These are phyloP conservation scores for Ecliptopera silaceata DNA, from an alignment of 2,888 invertebrate genomes.

Conservation along the genomic window DNA sequence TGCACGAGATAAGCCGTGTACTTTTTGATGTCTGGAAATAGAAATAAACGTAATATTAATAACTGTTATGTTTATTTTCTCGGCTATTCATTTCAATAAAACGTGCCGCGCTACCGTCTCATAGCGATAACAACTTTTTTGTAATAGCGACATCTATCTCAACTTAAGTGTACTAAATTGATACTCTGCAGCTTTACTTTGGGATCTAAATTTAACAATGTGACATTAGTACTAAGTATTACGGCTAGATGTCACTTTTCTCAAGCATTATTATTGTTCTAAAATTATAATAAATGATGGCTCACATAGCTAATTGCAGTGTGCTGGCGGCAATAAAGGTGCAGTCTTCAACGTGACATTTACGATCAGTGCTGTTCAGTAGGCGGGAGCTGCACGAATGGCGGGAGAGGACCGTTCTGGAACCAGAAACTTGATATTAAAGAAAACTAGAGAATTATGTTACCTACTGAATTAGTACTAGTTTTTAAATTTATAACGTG, in stretches of 20 bases:
- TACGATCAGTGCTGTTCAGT: conserved; percentile 36
- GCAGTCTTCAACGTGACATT: conserved; percentile 62
- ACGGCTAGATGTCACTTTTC: conserved; percentile 12
- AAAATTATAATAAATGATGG: background rate
- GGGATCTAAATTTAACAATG: no score
- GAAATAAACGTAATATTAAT: background rate
- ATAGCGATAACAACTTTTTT: background rate
- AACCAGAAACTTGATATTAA: no score
- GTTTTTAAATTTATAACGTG: no score
- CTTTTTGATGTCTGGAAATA: conserved; percentile 82
- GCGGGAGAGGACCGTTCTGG: conserved; percentile 48
- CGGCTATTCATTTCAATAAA: no score
- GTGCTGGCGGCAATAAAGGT: conserved; percentile 55
- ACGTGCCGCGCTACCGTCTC: no score
- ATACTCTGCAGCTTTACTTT: background rate
- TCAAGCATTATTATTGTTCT: background rate
- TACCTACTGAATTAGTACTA: no score
- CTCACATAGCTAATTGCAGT: conserved; percentile 61
- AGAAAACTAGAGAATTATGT: background rate
- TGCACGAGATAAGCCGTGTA: conserved; percentile 72
- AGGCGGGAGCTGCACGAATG: conserved; percentile 43
- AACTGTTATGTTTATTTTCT: no score
- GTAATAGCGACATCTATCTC: background rate
- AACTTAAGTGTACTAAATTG: background rate
- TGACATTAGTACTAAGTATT: background rate